phyloP scores from a whole-genome alignment of 2,113 vertebrate species.

The Octodon degus region DNA sequence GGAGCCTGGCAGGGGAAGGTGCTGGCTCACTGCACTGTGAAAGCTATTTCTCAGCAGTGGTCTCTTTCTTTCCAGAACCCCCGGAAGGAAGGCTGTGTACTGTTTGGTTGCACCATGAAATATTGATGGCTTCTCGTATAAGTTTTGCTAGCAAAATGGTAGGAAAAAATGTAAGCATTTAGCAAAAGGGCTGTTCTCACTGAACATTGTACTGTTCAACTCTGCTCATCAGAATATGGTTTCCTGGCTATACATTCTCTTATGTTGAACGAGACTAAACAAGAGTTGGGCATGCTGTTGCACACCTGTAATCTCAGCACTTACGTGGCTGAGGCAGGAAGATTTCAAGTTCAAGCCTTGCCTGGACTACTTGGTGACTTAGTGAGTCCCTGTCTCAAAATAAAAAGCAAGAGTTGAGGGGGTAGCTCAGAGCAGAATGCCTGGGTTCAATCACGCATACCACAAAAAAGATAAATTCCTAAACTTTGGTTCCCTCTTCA shows the following conservation, averaged over 20 bases:
- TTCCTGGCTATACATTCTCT: background rate
- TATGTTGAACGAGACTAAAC: background rate
- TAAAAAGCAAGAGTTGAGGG: background rate
- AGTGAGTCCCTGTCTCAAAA: background rate
- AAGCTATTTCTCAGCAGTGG: background rate
- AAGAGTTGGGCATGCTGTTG: background rate
- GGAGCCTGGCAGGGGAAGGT: background rate
- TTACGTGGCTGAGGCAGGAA: background rate
- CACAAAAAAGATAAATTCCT: background rate
- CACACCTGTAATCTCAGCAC: background rate
- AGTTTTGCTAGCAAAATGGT: constrained; percentile 33
- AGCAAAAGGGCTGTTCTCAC: background rate
- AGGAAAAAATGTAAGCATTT: background rate
- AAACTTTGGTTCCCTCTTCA: background rate
- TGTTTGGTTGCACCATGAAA: background rate
- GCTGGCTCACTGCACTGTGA: background rate
- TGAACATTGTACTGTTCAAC: background rate
- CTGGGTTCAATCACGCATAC: background rate
- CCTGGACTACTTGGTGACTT: background rate
- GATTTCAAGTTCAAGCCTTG: background rate
- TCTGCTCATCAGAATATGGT: background rate
- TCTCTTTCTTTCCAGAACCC: background rate
- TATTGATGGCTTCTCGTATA: background rate
- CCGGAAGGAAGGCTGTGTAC: background rate
- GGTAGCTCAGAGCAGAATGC: background rate